Evolutionary conservation across 2,797 vertebrate species (phyloP).

Genomic region (Buceros bicornis): DNA sequence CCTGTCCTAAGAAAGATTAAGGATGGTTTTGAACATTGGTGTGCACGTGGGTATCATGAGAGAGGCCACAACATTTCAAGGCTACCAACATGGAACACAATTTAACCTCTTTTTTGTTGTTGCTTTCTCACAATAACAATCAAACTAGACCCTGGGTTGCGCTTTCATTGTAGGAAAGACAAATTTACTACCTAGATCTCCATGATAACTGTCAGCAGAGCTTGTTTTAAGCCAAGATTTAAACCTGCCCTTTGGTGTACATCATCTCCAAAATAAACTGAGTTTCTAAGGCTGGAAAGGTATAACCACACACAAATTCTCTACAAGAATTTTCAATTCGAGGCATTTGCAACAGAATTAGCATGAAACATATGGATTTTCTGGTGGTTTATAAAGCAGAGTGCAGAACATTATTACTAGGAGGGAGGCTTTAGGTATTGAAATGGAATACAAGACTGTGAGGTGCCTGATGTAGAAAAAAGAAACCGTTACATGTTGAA

Average conservation of each 20-base stretch:
- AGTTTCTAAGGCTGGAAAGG: not conserved
- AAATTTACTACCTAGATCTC: not conserved
- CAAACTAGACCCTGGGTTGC: not conserved
- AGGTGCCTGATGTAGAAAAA: conserved; percentile 1
- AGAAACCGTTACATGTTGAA: conserved; percentile 8
- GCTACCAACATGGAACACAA: not conserved
- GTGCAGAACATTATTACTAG: not conserved
- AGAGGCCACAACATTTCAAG: not conserved
- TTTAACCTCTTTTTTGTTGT: not conserved
- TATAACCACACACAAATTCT: not conserved
- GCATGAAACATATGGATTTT: not conserved
- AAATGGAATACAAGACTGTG: not conserved
- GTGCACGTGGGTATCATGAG: not conserved
- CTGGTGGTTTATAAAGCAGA: conserved; percentile 19
- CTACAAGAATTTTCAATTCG: not conserved
- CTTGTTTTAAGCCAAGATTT: not conserved
- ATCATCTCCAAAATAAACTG: not conserved
- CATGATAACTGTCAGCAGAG: not conserved
- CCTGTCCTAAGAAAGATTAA: not conserved
- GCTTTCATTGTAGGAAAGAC: not conserved
- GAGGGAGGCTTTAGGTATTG: not conserved
- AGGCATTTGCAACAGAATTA: conserved; percentile 12
- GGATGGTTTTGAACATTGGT: not conserved
- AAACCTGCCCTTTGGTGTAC: not conserved
- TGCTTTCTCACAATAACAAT: not conserved